phyloP scores from a whole-genome alignment of 2,797 vertebrate genomes.

The Rhyacichthys aspro region DNA sequence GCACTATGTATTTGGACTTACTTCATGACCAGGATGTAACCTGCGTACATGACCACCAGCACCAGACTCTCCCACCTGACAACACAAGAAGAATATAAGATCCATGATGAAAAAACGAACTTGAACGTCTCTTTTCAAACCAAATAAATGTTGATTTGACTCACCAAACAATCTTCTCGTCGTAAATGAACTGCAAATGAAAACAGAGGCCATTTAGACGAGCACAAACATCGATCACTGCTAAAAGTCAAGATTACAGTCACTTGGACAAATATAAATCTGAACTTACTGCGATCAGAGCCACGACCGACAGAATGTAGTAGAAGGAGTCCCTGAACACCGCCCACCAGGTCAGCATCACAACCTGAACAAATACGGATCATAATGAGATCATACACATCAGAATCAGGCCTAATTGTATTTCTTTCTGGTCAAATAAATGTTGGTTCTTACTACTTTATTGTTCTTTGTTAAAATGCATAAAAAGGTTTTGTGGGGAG shows the following conservation, averaged over 20 bases:
- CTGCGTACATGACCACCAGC: conserved; percentile 81
- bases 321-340: conserved; percentile 95
- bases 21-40: conserved; percentile 86
- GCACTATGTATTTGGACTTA: conserved; percentile 58
- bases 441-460: too few relatives aligned
- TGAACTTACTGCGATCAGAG: conserved; percentile 92
- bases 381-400: too few relatives aligned
- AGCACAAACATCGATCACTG: not conserved
- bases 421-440: not conserved
- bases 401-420: too few relatives aligned
- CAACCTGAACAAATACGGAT: conserved; percentile 81
- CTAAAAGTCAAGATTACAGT: not conserved
- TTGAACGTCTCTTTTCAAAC: not conserved
- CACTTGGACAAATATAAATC: not conserved
- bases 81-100: conserved; percentile 3
- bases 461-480: too few relatives aligned
- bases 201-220: not conserved
- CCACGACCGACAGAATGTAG: conserved; percentile 90
- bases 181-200: conserved; percentile 79
- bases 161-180: conserved; percentile 84
- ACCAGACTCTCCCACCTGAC: conserved; percentile 84
- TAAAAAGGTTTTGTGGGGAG: too few relatives aligned
- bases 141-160: conserved; percentile 33
- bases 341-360: conserved; percentile 92
- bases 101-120: not conserved